These are phyloP conservation scores for Heteromyza rotundicornis DNA, from an alignment of 2,888 invertebrate species.

Conservation along the genomic window DNA sequence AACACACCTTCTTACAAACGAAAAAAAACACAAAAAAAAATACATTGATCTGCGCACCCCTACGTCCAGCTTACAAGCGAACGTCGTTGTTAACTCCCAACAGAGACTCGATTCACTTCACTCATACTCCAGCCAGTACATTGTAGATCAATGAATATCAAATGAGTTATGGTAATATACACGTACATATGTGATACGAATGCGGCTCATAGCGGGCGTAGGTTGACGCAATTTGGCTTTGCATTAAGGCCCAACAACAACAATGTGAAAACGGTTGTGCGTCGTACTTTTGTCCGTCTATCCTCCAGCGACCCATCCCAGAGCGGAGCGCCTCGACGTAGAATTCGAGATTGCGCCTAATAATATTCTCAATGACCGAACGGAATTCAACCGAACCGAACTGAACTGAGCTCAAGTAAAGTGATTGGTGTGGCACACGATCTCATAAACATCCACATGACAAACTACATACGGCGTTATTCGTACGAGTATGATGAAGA, in stretches of 20 bases:
- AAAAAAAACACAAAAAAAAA: too few species aligned
- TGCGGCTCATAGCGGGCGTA: conserved; percentile 18
- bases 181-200: conserved; percentile 14
- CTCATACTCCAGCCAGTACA: too few species aligned
- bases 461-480: too few species aligned
- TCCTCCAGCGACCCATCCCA: conserved; percentile 26
- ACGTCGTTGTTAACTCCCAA: conserved; percentile 7
- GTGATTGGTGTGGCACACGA: conserved; percentile 2
- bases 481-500: too few species aligned
- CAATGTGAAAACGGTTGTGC: too few species aligned
- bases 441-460: conserved; percentile 14
- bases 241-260: too few species aligned
- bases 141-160: conserved; percentile 55
- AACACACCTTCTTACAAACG: conserved; percentile 12
- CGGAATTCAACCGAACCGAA: too few species aligned
- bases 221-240: conserved; percentile 19
- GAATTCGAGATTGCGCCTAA: too few species aligned
- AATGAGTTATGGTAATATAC: conserved; percentile 42
- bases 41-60: background rate
- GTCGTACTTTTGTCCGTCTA: background rate
- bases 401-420: too few species aligned
- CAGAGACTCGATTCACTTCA: background rate
- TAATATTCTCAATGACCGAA: conserved; percentile 10
- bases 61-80: conserved; percentile 2
- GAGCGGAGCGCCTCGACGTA: too few species aligned